phyloP scores from a whole-genome alignment of 2,888 invertebrate genomes.

The Lagria hirta region DNA sequence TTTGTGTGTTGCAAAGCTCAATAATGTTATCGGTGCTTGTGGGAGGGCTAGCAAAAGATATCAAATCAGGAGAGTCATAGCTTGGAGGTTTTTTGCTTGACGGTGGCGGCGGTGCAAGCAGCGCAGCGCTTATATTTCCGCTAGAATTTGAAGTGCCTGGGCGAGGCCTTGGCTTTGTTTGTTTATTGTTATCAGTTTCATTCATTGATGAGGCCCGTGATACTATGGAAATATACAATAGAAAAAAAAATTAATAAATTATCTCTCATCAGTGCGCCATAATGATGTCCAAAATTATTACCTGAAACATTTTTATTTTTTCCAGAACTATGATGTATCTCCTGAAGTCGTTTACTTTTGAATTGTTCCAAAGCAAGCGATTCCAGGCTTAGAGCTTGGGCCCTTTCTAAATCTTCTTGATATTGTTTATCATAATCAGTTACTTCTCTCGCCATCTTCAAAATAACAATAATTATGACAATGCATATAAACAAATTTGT shows the following conservation, averaged over 20 bases:
- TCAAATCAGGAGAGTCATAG: slow-evolving; percentile 61
- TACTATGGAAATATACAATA: too few relatives aligned
- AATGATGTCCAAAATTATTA: slow-evolving; percentile 19
- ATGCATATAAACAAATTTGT: slow-evolving; percentile 2
- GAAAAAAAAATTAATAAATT: too few relatives aligned
- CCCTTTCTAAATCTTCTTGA: slow-evolving; percentile 83
- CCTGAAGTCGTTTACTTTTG: slow-evolving; percentile 63
- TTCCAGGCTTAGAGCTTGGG: slow-evolving; percentile 84
- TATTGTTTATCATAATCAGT: slow-evolving; percentile 79
- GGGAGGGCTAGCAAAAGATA: slow-evolving; percentile 70
- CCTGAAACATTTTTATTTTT: slow-evolving; percentile 41
- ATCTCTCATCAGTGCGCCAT: background rate
- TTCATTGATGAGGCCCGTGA: slow-evolving; percentile 49
- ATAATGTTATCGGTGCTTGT: slow-evolving; percentile 59
- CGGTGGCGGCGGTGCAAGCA: slow-evolving; percentile 55
- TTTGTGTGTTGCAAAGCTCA: slow-evolving; percentile 62
- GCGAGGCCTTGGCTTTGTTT: slow-evolving; percentile 60
- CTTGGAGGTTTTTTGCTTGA: slow-evolving; percentile 53
- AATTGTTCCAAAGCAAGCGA: slow-evolving; percentile 82
- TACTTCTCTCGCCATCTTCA: slow-evolving; percentile 50
- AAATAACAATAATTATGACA: slow-evolving; percentile 2
- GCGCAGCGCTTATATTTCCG: slow-evolving; percentile 52
- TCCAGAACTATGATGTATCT: slow-evolving; percentile 40
- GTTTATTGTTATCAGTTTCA: slow-evolving; percentile 52
- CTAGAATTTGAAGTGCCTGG: slow-evolving; percentile 61